Evolutionary conservation across 2,888 invertebrate genomes (phyloP).

Genomic region (Nyleta sp.): DNA sequence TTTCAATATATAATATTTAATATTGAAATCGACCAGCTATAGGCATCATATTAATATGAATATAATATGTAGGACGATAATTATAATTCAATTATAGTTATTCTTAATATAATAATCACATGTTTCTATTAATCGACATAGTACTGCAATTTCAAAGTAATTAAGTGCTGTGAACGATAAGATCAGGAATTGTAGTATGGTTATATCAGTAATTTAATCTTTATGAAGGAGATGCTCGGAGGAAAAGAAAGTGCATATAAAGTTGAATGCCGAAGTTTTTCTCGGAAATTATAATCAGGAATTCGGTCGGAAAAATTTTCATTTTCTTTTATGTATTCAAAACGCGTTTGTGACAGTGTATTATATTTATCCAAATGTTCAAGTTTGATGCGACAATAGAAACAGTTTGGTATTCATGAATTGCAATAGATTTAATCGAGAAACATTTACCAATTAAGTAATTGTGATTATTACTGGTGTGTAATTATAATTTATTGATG

Average conservation of each 20-base stretch:
- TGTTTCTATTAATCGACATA: constrained; percentile 9
- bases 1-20: no score
- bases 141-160: constrained; percentile 36
- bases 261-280: constrained; percentile 27
- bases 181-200: constrained; percentile 29
- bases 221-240: constrained; percentile 29
- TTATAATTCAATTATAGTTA: neutral
- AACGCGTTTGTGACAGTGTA: constrained; percentile 10
- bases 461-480: no score
- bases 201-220: constrained; percentile 50
- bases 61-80: neutral
- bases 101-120: constrained; percentile 1
- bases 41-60: no score
- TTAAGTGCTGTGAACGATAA: constrained; percentile 43
- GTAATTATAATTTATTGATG: no score
- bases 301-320: constrained; percentile 27
- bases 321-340: constrained; percentile 25
- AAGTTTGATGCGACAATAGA: neutral
- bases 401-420: no score
- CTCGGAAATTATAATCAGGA: constrained; percentile 33
- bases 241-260: constrained; percentile 56
- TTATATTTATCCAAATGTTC: constrained; percentile 6
- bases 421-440: no score
- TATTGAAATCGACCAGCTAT: no score
- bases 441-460: no score